Evolutionary conservation across 2,797 vertebrate genomes (phyloP).

Genomic region (Crocodylus rhombifer): DNA sequence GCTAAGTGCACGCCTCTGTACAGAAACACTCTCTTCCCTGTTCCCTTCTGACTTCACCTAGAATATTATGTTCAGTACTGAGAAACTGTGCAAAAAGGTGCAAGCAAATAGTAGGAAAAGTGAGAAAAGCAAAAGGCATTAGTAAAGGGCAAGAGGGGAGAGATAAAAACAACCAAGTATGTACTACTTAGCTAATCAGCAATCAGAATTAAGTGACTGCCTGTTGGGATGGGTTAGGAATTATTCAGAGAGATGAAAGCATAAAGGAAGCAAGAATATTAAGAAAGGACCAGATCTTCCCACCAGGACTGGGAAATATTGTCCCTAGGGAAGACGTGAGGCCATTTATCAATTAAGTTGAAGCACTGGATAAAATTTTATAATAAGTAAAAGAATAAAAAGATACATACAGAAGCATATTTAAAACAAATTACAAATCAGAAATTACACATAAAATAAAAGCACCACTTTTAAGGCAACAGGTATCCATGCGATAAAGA

Average conservation of each 20-base stretch:
- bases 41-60: neutral
- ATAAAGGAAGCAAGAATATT: constrained; percentile 34
- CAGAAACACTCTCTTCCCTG: constrained; percentile 10
- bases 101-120: neutral
- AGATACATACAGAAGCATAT: neutral
- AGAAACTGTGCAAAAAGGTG: neutral
- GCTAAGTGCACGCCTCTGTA: neutral
- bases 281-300: neutral
- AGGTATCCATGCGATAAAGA: neutral
- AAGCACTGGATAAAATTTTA: constrained; percentile 4
- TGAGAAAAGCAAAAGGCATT: neutral
- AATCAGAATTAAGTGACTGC: neutral
- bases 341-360: neutral
- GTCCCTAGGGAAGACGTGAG: constrained; percentile 14
- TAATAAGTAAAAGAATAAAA: constrained; percentile 14
- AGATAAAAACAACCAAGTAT: neutral
- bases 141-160: neutral
- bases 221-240: neutral
- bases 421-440: neutral
- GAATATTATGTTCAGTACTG: neutral
- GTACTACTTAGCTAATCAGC: neutral
- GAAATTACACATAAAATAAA: neutral
- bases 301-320: constrained; percentile 7
- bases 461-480: neutral
- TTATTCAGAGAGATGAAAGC: constrained; percentile 20